Evolutionary conservation across 2,888 invertebrate species (phyloP).

Genomic region (Lasioglossum figueresi): DNA sequence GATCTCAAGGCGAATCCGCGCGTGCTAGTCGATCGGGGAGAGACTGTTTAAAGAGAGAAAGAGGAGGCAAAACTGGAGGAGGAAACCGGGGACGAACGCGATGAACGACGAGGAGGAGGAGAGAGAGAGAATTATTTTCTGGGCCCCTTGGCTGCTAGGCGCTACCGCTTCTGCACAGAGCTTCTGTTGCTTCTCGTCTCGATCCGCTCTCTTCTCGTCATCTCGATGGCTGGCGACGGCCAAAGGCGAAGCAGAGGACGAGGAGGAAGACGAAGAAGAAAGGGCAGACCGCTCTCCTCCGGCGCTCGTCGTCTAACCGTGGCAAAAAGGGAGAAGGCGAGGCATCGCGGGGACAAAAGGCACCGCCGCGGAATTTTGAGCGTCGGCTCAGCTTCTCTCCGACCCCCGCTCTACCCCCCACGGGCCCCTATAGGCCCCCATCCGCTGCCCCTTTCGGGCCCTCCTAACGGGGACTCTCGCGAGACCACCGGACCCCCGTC

Average conservation of each 20-base stretch:
- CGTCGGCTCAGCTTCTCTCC: conserved; percentile 75
- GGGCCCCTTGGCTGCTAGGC: conserved; percentile 1
- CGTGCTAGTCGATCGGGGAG: conserved; percentile 58
- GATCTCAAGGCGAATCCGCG: conserved; percentile 71
- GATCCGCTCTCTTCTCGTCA: conserved; percentile 36
- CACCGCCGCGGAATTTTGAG: conserved; percentile 83
- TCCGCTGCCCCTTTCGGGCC: conserved; percentile 14
- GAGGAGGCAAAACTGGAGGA: conserved; percentile 2
- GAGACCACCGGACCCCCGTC: conserved; percentile 32
- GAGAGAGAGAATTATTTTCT: conserved; percentile 25
- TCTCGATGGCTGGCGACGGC: conserved; percentile 43
- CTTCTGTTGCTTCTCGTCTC: background rate
- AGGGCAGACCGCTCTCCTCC: conserved; percentile 60
- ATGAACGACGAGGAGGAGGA: background rate
- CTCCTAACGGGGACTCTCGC: conserved; percentile 66
- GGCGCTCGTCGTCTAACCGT: conserved; percentile 57
- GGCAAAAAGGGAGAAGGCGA: conserved; percentile 76
- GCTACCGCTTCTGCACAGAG: background rate
- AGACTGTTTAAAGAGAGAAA: background rate
- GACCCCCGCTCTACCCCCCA: conserved; percentile 21
- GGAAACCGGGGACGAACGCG: conserved; percentile 14
- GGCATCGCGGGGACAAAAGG: conserved; percentile 80
- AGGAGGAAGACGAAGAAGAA: conserved; percentile 66
- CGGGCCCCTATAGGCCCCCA: background rate
- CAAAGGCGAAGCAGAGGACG: conserved; percentile 25